Evolutionary conservation across 2,888 invertebrate genomes (phyloP).

Genomic region (Melipona beecheii): DNA sequence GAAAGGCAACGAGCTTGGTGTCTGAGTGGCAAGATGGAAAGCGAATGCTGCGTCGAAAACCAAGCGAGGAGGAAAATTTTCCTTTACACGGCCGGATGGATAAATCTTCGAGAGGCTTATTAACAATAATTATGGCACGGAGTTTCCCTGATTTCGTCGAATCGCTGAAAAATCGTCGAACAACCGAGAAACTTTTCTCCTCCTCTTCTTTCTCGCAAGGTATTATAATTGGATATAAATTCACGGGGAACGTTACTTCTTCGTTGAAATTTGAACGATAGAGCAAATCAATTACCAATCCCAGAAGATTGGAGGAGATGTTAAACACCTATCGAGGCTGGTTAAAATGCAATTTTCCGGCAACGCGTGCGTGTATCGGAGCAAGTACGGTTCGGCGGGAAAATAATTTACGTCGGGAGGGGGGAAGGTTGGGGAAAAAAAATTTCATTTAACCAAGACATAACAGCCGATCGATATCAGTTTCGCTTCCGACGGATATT

Average conservation of each 20-base stretch:
- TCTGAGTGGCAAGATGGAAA: conserved; percentile 7
- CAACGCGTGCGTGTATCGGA: neutral
- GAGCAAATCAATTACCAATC: conserved; percentile 11
- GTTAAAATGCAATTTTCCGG: conserved; percentile 13
- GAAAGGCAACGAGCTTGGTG: conserved; percentile 35
- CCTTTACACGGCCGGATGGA: neutral
- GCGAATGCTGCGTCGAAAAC: conserved; percentile 8
- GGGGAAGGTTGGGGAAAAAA: neutral
- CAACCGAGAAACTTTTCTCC: neutral
- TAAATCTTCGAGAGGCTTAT: conserved; percentile 8
- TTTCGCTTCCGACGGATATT: conserved; percentile 34
- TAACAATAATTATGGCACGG: neutral
- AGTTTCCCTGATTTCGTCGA: neutral
- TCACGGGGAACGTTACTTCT: neutral
- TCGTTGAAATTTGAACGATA: neutral
- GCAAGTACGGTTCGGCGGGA: neutral
- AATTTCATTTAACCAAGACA: conserved; percentile 19
- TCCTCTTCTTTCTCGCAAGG: neutral
- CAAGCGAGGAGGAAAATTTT: conserved; percentile 8
- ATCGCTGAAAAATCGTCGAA: neutral
- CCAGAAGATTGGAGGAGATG: conserved; percentile 7
- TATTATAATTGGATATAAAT: neutral
- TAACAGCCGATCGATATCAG: conserved; percentile 43
- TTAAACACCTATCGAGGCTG: conserved; percentile 1
- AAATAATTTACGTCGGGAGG: conserved; percentile 19